Conservation (phyloP, 2,113 vertebrate species). For the Megaceryle torquata region DNA sequence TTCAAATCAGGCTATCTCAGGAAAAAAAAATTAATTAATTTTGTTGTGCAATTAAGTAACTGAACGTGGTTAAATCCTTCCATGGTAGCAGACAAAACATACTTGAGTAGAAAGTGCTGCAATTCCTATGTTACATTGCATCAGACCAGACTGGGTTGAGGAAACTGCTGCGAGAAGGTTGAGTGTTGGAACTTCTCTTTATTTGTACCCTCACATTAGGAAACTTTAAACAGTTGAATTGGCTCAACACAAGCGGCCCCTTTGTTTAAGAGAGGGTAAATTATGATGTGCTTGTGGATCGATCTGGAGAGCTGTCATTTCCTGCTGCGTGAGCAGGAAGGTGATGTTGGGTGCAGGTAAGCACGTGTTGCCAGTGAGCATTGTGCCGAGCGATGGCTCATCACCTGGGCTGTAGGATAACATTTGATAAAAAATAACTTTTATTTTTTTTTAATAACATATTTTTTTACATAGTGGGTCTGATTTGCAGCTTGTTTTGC, state of each 20-base stretch:
- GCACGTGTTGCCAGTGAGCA: background rate
- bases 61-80: background rate
- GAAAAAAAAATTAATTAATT: background rate
- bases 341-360: background rate
- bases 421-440: too few relatives aligned
- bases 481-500: background rate
- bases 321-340: background rate
- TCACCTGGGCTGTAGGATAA: background rate
- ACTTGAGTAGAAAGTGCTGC: background rate
- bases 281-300: background rate
- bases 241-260: background rate
- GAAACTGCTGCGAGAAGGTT: background rate
- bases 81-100: background rate
- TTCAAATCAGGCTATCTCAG: background rate
- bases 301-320: accelerated
- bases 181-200: background rate
- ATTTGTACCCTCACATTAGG: background rate
- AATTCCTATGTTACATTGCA: background rate
- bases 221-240: background rate
- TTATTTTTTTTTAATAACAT: background rate
- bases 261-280: background rate
- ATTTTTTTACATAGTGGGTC: background rate
- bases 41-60: background rate
- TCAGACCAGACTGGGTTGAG: background rate
- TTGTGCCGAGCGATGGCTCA: background rate